These are phyloP conservation scores for Neodiprion pinetum DNA, from an alignment of 1,140 invertebrate species.

Conservation along the genomic window DNA sequence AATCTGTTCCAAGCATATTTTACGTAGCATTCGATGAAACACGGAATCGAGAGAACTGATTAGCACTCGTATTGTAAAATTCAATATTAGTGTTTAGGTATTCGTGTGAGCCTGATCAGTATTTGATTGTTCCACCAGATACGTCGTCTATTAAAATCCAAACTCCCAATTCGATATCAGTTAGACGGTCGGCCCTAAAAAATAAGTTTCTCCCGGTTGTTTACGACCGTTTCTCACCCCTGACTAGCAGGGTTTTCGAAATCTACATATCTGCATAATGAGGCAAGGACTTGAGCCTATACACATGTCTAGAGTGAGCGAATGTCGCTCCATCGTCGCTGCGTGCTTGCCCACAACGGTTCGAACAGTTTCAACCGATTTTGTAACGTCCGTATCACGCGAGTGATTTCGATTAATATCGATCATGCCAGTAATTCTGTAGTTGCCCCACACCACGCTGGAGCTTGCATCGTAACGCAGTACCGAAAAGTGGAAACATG, in stretches of 20 bases:
- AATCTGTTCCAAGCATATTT: too few relatives aligned
- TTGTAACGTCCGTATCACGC: neutral
- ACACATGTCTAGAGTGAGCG: neutral
- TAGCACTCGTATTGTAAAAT: too few relatives aligned
- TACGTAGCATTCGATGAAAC: too few relatives aligned
- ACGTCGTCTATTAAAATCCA: neutral
- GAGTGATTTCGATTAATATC: too few relatives aligned
- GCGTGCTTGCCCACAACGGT: neutral
- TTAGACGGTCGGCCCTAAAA: constrained; percentile 13
- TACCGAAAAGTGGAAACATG: too few relatives aligned
- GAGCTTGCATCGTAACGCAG: too few relatives aligned
- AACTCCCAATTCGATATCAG: neutral
- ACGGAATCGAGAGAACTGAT: too few relatives aligned
- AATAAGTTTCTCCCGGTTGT: constrained; percentile 28
- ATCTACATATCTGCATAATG: constrained; percentile 21
- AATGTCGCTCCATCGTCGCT: too few relatives aligned
- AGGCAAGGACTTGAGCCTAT: neutral
- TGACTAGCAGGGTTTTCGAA: constrained; percentile 31
- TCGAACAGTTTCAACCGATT: neutral
- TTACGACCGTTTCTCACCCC: constrained; percentile 33
- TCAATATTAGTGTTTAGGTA: too few relatives aligned
- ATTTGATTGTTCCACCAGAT: neutral
- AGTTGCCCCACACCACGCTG: too few relatives aligned
- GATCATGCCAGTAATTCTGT: too few relatives aligned
- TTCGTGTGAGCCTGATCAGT: neutral